Evolutionary conservation across 2,888 invertebrate genomes (phyloP).

Genomic region (Dioctria linearis): DNA sequence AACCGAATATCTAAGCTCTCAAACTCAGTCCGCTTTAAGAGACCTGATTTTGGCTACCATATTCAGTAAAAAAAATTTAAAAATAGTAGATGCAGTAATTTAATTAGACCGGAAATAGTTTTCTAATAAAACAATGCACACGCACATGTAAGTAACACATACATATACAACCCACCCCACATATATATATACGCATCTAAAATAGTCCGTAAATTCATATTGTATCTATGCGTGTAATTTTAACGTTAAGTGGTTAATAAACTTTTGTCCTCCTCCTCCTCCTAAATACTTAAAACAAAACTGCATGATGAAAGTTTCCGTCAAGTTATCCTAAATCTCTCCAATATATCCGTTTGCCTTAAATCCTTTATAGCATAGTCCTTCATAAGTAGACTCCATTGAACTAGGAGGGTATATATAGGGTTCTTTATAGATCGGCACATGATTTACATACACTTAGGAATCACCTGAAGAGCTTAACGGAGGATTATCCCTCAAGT

Average conservation of each 20-base stretch:
- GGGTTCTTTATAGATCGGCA: constrained; percentile 49
- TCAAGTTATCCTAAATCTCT: constrained; percentile 19
- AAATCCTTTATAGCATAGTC: constrained; percentile 44
- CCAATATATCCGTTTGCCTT: constrained; percentile 23
- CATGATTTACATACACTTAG: constrained; percentile 57
- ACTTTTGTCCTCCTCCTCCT: not conserved
- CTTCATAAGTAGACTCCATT: constrained; percentile 51
- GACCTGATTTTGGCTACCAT: no score
- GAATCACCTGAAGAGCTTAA: constrained; percentile 61
- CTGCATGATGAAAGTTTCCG: constrained; percentile 14
- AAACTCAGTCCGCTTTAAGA: no score
- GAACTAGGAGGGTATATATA: not conserved
- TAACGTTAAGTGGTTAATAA: constrained; percentile 32
- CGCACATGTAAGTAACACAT: no score
- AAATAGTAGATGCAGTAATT: no score
- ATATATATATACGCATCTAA: no score
- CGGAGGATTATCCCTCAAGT: constrained; percentile 62
- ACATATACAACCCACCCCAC: no score
- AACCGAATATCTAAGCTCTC: no score
- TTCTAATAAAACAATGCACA: no score
- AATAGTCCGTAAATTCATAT: no score
- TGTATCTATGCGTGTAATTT: not conserved
- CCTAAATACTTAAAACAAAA: not conserved
- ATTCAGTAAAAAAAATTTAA: no score
- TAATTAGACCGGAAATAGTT: no score